Conservation (phyloP, 2,797 vertebrate species). For the Mus minutoides region DNA sequence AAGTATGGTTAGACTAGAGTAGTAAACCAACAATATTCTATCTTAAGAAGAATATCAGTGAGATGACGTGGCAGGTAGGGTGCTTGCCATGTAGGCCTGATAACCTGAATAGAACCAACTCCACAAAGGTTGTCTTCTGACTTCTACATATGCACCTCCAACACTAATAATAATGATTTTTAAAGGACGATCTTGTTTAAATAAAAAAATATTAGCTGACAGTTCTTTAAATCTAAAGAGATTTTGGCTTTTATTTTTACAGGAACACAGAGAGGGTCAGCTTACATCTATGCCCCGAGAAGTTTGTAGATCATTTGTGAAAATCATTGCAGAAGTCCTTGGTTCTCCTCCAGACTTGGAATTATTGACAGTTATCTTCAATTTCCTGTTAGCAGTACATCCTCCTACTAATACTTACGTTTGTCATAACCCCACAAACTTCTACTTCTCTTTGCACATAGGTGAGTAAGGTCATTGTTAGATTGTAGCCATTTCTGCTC, state of each 20-base stretch:
- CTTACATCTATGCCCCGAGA: constrained; percentile 94
- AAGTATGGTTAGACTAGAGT: not conserved
- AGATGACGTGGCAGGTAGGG: not conserved
- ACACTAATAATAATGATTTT: not conserved
- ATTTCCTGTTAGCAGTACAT: constrained; percentile 97
- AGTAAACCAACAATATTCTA: constrained; percentile 30
- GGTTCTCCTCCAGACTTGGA: constrained; percentile 98
- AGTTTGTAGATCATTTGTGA: constrained; percentile 97
- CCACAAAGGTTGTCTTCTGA: not conserved
- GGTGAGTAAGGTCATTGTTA: constrained; percentile 87
- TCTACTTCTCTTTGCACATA: constrained; percentile 98
- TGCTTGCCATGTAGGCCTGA: not conserved
- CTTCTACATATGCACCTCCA: not conserved
- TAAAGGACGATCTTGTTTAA: constrained; percentile 45
- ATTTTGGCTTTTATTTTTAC: constrained; percentile 71
- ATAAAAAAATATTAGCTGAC: constrained; percentile 36
- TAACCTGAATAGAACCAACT: not conserved
- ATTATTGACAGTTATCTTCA: constrained; percentile 94
- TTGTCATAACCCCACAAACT: constrained; percentile 98
- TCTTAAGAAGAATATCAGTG: constrained; percentile 22
- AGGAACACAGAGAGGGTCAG: constrained; percentile 97
- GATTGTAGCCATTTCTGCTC: not conserved
- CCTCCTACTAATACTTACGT: constrained; percentile 99
- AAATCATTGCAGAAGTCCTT: constrained; percentile 98
- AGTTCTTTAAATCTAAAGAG: constrained; percentile 65